These are phyloP conservation scores for Mormyrus proboscirostris DNA, from an alignment of 2,797 vertebrate species.

Conservation along the genomic window DNA sequence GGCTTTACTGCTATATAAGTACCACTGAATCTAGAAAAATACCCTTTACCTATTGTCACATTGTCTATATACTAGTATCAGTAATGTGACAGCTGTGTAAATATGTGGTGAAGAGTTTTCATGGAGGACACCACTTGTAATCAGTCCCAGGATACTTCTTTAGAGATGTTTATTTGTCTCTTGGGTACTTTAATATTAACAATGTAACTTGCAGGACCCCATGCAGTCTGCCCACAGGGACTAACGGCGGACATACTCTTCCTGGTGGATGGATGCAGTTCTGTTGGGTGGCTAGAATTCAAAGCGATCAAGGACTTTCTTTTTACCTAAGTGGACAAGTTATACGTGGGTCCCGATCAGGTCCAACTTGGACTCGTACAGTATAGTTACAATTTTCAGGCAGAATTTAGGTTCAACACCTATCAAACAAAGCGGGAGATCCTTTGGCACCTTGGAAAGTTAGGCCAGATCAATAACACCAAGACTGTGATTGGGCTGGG, in stretches of 20 bases:
- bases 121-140: background rate
- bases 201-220: background rate
- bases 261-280: background rate
- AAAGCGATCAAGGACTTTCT: background rate
- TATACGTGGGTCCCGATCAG: background rate
- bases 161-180: background rate
- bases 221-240: constrained; percentile 1
- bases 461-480: background rate
- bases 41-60: background rate
- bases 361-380: background rate
- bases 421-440: background rate
- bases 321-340: background rate
- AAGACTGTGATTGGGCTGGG: background rate
- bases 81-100: background rate
- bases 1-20: background rate
- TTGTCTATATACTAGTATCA: background rate
- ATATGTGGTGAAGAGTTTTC: background rate
- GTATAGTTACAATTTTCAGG: background rate
- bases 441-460: background rate
- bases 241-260: background rate
- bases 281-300: background rate
- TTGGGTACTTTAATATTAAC: background rate
- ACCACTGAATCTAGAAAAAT: background rate
- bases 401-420: background rate
- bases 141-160: background rate